Conservation (phyloP, 2,797 vertebrate genomes). For the Uromys caudimaculatus region DNA sequence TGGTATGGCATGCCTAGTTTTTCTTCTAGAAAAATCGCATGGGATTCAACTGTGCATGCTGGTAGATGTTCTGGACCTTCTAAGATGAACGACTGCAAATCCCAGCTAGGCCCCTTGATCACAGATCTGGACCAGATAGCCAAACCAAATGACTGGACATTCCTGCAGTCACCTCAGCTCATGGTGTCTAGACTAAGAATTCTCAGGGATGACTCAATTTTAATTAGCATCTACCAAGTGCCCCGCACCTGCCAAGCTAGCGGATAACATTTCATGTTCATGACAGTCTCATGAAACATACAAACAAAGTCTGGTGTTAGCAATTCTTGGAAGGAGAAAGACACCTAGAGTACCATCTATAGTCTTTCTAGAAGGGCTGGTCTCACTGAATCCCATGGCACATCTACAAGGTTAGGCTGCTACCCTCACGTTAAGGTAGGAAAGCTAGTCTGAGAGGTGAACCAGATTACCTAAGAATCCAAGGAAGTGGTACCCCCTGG, state of each 20-base stretch:
- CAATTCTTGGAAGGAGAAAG: conserved; percentile 15
- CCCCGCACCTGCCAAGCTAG: background rate
- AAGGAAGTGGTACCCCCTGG: background rate
- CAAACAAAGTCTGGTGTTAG: conserved; percentile 5
- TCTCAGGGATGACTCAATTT: background rate
- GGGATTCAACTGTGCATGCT: background rate
- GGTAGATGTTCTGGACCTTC: background rate
- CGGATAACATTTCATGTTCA: conserved; percentile 1
- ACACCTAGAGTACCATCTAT: too few relatives aligned
- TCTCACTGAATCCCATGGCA: background rate
- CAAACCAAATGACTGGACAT: background rate
- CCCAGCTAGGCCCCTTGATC: background rate
- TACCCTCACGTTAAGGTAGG: conserved; percentile 20
- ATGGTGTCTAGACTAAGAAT: background rate
- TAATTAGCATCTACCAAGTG: conserved; percentile 41
- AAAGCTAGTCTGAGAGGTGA: background rate
- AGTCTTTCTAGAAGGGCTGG: background rate
- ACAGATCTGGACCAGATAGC: background rate
- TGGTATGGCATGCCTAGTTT: background rate
- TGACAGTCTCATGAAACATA: background rate
- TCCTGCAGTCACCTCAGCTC: background rate
- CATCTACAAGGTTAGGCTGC: background rate
- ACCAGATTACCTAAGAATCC: conserved; percentile 26
- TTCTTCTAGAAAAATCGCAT: conserved; percentile 38
- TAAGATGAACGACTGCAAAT: conserved; percentile 23